Evolutionary conservation across 2,113 vertebrate species (phyloP).

Genomic region (Apaloderma vittatum): DNA sequence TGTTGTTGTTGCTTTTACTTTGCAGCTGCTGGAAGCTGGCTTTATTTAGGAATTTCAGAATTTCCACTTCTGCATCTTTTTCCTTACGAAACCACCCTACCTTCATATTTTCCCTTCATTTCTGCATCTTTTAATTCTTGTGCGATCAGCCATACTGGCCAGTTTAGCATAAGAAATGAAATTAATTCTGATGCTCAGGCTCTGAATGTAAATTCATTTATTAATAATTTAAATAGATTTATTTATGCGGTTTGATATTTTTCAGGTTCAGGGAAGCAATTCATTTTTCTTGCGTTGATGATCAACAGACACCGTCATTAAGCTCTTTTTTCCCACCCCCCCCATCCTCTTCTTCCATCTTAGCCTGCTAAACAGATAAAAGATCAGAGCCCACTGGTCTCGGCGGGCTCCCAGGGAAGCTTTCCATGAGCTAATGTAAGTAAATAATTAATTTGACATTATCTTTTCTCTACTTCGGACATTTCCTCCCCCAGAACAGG

Average conservation of each 20-base stretch:
- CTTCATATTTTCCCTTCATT: not conserved
- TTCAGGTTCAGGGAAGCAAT: slow-evolving; percentile 80
- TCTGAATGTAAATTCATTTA: slow-evolving; percentile 77
- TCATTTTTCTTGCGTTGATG: slow-evolving; percentile 64
- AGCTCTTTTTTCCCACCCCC: not conserved
- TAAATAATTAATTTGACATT: slow-evolving; percentile 23
- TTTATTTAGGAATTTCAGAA: not conserved
- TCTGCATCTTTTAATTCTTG: slow-evolving; percentile 4
- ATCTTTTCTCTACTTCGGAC: not conserved
- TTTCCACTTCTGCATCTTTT: not conserved
- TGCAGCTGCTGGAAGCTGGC: not conserved
- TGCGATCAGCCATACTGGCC: slow-evolving; percentile 13
- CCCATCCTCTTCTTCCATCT: not conserved
- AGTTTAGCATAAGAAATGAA: slow-evolving; percentile 78
- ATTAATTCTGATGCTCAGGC: slow-evolving; percentile 76
- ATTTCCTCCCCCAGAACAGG: not conserved
- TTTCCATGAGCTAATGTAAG: not conserved
- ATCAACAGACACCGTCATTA: slow-evolving; percentile 49
- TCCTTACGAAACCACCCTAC: not conserved
- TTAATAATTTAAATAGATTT: slow-evolving; percentile 82
- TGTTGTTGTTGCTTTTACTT: not conserved
- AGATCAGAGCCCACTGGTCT: not conserved
- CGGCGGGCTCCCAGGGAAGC: not conserved
- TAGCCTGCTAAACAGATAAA: not conserved
- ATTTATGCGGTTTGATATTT: slow-evolving; percentile 84